phyloP scores from a whole-genome alignment of 2,888 invertebrate genomes.

The Pecten maximus region DNA sequence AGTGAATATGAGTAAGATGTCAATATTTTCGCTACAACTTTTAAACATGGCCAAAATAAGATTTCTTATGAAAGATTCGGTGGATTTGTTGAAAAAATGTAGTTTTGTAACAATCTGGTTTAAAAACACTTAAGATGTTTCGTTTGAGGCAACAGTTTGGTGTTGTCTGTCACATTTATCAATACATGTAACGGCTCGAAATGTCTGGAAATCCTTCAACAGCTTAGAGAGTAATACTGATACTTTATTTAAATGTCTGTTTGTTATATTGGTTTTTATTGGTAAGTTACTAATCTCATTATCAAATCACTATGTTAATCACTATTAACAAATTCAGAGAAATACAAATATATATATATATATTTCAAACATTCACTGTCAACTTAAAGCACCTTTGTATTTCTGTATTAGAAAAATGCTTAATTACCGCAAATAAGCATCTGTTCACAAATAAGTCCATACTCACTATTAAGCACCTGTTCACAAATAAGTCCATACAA shows the following conservation, averaged over 20 bases:
- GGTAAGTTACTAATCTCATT: background rate
- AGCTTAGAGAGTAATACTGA: background rate
- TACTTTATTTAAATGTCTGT: slow-evolving; percentile 1
- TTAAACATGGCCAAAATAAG: background rate
- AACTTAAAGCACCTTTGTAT: no score
- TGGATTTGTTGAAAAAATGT: background rate
- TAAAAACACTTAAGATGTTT: background rate
- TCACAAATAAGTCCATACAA: no score
- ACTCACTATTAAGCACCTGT: no score
- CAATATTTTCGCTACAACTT: background rate
- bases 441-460: no score
- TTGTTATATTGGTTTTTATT: background rate
- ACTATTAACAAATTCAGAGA: background rate
- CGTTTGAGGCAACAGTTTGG: background rate
- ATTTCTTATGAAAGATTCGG: background rate
- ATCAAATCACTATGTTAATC: background rate
- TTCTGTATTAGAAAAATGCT: no score
- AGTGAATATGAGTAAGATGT: background rate
- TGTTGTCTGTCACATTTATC: background rate
- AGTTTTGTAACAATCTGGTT: background rate
- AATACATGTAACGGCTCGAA: background rate
- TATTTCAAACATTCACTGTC: no score
- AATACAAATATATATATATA: no score
- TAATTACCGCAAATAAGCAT: no score
- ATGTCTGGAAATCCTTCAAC: background rate